These are phyloP conservation scores for Guaruba guarouba DNA, from an alignment of 2,113 vertebrate species.

Conservation along the genomic window DNA sequence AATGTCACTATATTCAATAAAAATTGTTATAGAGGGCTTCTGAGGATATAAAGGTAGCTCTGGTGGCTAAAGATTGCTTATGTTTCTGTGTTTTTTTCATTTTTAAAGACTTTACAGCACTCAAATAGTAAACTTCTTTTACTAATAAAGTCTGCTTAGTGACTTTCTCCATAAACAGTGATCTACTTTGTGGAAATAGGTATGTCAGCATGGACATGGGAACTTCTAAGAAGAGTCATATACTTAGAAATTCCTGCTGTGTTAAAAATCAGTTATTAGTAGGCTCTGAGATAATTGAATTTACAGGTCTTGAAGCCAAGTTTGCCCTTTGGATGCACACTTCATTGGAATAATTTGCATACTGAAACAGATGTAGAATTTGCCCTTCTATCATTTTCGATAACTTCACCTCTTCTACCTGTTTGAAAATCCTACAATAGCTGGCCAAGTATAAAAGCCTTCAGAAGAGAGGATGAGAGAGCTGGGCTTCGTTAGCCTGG, in stretches of 20 bases:
- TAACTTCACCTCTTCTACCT: neutral
- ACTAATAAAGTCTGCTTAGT: neutral
- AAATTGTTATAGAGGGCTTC: conserved; percentile 11
- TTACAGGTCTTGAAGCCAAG: neutral
- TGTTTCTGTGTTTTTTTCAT: conserved; percentile 1
- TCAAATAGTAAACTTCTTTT: neutral
- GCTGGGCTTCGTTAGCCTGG: neutral
- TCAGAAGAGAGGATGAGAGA: neutral
- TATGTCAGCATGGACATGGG: neutral
- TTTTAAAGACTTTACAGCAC: conserved; percentile 1
- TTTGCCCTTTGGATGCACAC: neutral
- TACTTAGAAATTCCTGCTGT: neutral
- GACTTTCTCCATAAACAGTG: neutral
- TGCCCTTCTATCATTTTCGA: neutral
- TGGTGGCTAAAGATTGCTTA: neutral
- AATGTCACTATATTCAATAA: neutral
- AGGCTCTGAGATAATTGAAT: neutral
- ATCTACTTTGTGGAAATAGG: neutral
- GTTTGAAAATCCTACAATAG: neutral
- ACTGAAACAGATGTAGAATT: neutral
- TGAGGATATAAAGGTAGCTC: neutral
- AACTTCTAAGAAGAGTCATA: neutral
- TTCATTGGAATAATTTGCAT: neutral
- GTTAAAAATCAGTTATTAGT: neutral
- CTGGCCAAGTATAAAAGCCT: neutral